A percentile compares a stretch with the other conserved stretches of the same genome.
phyloP scores from a whole-genome alignment of 2,113 vertebrate species.

The Pseudopodoces humilis region DNA sequence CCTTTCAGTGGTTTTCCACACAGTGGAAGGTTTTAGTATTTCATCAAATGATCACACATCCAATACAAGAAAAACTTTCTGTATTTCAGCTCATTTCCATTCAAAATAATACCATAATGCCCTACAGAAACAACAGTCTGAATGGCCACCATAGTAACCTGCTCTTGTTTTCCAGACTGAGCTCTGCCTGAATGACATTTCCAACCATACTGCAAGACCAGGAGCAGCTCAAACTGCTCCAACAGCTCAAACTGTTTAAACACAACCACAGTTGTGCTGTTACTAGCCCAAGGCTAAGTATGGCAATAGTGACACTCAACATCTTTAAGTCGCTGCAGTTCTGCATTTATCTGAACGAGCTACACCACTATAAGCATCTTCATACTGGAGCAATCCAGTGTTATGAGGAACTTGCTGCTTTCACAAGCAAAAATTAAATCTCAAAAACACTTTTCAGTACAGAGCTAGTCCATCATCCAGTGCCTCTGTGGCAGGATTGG shows the following conservation, averaged over 20 bases:
- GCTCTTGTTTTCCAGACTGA: neutral
- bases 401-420: neutral
- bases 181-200: neutral
- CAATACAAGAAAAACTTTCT: neutral
- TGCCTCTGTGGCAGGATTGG: neutral
- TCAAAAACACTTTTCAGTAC: neutral
- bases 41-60: neutral
- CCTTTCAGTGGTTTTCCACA: neutral
- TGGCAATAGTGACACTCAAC: accelerated
- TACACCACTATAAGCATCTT: neutral
- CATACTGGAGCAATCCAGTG: neutral
- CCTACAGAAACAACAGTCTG: neutral
- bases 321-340: neutral
- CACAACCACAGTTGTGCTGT: neutral
- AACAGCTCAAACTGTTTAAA: neutral
- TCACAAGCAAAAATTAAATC: neutral
- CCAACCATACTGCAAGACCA: neutral
- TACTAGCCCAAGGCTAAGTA: neutral
- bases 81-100: neutral
- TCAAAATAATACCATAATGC: accelerated
- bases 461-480: neutral
- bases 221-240: neutral
- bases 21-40: neutral
- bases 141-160: no score
- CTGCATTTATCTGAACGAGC: neutral